Evolutionary conservation across 2,797 vertebrate genomes (phyloP), one percentile per base, ranked within the genome.

Genomic region (Amphiprion clarkii): DNA sequence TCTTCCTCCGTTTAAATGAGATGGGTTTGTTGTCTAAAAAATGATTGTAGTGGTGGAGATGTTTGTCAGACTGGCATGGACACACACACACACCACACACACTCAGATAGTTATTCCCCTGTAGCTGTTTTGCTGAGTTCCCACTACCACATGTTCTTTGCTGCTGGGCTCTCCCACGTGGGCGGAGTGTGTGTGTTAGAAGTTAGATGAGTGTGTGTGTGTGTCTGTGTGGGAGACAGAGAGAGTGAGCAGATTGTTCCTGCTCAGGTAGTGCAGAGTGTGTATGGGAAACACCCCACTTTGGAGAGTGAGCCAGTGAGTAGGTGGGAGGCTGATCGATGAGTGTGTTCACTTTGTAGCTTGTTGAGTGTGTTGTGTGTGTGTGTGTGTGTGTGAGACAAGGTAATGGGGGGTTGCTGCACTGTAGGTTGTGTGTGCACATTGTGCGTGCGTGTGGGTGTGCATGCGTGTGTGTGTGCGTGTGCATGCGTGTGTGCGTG

Each of bases 281-380:
- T 91, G 86, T 84, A 86, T 65, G 74, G 89, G 86, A 89, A 90
- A 86, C 87, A 90, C 89, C 90, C 84, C 79, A 86, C 84, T 89
- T 76, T 80, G 78, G 65, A 76, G 72, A 80, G 83, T 57, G 82
- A 85, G 89, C 78, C 71, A 80, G 83, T 57, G 82, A 85, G 89
- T 79, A 77, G 78, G 88, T 33, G 68, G 81, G 74, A 79, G 73
- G 54, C 73, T 85, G 84, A 61, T 89, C 79, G 49, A 79, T 91
- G 84, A 85, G 62, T 80, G 83, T 77, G 85, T 90, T 87, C 80
- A 84, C 71, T 85, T 77, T 84, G 85, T 83, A 84, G 86, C 84
- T 82, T 81, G 85, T 88, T 88, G 81, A 79, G 68, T 53, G n/a
- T n/a, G n/a, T n/a, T 64, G 62, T 65, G 51, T 61, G 9, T 55